phyloP scores from a whole-genome alignment of 2,888 invertebrate species.

The Ormyrus thymus region DNA sequence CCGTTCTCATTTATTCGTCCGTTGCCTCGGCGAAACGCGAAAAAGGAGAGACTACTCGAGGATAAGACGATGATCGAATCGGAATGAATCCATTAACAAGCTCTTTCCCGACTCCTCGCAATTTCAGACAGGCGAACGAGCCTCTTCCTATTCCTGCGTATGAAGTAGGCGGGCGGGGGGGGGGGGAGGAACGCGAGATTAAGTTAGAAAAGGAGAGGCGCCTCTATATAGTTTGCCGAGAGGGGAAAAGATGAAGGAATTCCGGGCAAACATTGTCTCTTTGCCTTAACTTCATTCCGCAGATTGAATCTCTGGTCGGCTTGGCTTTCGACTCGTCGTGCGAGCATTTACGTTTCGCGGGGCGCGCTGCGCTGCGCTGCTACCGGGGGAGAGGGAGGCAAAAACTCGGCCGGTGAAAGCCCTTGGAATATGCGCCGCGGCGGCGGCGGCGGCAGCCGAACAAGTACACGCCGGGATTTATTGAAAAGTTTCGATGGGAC shows the following conservation, averaged over 20 bases:
- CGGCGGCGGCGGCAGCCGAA: neutral
- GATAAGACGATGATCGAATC: slow-evolving; percentile 68
- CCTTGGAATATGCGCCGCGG: slow-evolving; percentile 1
- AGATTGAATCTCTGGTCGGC: slow-evolving; percentile 72
- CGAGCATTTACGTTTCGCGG: slow-evolving; percentile 58
- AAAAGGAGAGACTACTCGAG: neutral
- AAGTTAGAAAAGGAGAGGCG: too few species aligned
- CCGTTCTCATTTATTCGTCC: neutral
- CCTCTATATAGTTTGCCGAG: too few species aligned
- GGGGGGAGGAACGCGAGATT: neutral
- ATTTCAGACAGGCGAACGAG: neutral
- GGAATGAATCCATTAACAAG: slow-evolving; percentile 73
- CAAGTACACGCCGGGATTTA: slow-evolving; percentile 54
- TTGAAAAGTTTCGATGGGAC: slow-evolving; percentile 61
- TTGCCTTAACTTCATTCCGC: slow-evolving; percentile 72
- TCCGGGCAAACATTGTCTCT: slow-evolving; percentile 72
- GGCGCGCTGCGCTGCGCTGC: neutral
- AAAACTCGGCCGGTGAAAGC: neutral
- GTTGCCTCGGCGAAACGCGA: neutral
- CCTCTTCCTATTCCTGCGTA: neutral
- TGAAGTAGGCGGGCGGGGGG: neutral
- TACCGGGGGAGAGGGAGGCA: neutral
- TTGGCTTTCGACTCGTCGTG: slow-evolving; percentile 57
- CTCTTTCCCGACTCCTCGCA: slow-evolving; percentile 56
- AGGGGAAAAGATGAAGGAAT: slow-evolving; percentile 7